Evolutionary conservation across 1,140 invertebrate species (phyloP).

Genomic region (Plectrocnemia conspersa): DNA sequence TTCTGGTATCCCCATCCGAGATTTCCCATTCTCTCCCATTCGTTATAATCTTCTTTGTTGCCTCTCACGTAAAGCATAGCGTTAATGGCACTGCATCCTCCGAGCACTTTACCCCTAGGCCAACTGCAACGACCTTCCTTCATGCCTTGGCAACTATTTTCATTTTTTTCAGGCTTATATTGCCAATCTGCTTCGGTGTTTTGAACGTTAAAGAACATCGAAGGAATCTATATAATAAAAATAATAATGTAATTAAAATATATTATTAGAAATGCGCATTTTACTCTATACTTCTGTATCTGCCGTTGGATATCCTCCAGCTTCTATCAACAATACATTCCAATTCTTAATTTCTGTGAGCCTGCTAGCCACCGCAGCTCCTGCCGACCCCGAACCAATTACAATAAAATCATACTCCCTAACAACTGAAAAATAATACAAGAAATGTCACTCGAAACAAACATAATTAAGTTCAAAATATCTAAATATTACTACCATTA

Average conservation of each 20-base stretch:
- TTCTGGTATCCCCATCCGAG: slow-evolving; percentile 60
- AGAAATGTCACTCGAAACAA: not conserved
- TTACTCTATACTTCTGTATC: slow-evolving; percentile 36
- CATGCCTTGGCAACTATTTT: slow-evolving; percentile 51
- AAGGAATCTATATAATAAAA: too few relatives aligned
- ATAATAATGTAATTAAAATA: too few relatives aligned
- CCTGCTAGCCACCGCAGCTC: slow-evolving; percentile 56
- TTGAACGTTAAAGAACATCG: slow-evolving; percentile 48
- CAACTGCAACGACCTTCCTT: slow-evolving; percentile 55
- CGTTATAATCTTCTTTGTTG: slow-evolving; percentile 59
- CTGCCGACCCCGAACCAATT: slow-evolving; percentile 32
- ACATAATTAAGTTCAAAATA: not conserved
- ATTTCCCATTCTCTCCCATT: slow-evolving; percentile 57
- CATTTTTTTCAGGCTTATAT: slow-evolving; percentile 60
- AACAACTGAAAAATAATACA: slow-evolving; percentile 13
- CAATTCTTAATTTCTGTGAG: slow-evolving; percentile 40
- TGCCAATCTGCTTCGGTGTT: slow-evolving; percentile 58
- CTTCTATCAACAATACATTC: slow-evolving; percentile 45
- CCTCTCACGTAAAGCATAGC: slow-evolving; percentile 77
- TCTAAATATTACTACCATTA: slow-evolving; percentile 11
- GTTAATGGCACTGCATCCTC: slow-evolving; percentile 75
- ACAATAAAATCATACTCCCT: slow-evolving; percentile 41
- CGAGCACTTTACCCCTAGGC: slow-evolving; percentile 66
- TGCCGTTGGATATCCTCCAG: slow-evolving; percentile 38
- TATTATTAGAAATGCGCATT: too few relatives aligned